Percentiles rank a stretch among this genome's conserved stretches.
Conservation (phyloP, 1,140 invertebrate species). For the Dinoponera quadriceps region DNA sequence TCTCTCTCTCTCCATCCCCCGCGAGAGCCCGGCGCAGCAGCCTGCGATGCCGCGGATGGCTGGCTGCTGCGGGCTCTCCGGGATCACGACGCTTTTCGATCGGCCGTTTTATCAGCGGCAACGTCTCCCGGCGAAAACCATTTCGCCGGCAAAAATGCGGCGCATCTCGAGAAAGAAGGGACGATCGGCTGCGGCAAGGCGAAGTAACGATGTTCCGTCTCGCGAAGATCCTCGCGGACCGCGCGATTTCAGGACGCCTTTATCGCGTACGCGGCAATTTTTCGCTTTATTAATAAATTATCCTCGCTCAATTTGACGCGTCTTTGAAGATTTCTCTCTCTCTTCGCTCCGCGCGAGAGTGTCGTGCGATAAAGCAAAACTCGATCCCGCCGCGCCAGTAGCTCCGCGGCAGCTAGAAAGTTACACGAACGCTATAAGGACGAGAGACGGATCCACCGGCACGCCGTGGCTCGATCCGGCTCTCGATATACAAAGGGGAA, state of each 20-base stretch:
- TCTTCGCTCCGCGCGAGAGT: constrained; percentile 6
- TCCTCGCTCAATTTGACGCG: constrained; percentile 1
- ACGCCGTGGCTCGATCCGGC: constrained; percentile 57
- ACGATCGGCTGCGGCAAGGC: neutral
- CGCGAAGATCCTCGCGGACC: no score
- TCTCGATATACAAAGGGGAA: constrained; percentile 65
- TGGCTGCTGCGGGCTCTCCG: no score
- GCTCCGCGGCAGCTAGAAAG: constrained; percentile 37
- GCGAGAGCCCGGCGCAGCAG: neutral
- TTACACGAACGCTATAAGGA: constrained; percentile 54
- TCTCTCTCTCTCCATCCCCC: no score
- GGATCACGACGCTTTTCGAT: constrained; percentile 38
- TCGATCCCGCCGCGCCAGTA: constrained; percentile 15
- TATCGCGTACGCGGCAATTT: no score
- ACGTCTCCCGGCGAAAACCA: neutral
- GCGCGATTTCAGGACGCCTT: no score
- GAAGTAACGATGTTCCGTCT: neutral
- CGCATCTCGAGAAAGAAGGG: neutral
- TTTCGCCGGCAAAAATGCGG: neutral
- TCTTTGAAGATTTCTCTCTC: no score
- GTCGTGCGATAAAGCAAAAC: neutral
- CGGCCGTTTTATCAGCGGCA: constrained; percentile 4
- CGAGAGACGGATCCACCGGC: constrained; percentile 18
- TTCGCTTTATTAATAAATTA: neutral
- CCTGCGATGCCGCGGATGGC: constrained; percentile 38